These are phyloP conservation scores for Aulostomus chinensis DNA, from an alignment of 2,797 vertebrate species.

Conservation along the genomic window DNA sequence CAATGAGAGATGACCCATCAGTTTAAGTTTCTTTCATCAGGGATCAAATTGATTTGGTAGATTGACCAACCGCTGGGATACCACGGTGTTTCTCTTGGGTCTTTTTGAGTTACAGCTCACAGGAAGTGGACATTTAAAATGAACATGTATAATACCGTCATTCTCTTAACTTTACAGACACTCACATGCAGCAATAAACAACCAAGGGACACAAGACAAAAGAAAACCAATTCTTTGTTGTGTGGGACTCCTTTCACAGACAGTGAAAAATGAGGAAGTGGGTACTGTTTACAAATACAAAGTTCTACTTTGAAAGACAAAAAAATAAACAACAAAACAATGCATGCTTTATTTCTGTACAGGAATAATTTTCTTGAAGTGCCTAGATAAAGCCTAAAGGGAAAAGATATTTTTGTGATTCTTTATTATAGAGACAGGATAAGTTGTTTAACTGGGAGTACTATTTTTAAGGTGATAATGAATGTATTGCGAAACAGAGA, in stretches of 20 bases:
- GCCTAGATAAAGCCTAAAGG: constrained; percentile 88
- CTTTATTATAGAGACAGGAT: constrained; percentile 78
- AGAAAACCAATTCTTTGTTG: not conserved
- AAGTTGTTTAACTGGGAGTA: constrained; percentile 37
- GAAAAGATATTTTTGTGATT: constrained; percentile 80
- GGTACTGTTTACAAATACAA: constrained; percentile 88
- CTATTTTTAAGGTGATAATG: constrained; percentile 38
- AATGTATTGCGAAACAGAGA: constrained; percentile 53
- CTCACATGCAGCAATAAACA: not conserved
- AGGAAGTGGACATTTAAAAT: constrained; percentile 10
- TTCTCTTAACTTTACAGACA: constrained; percentile 9
- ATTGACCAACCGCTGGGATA: constrained; percentile 4
- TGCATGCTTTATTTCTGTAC: constrained; percentile 88
- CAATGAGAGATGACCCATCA: constrained; percentile 13
- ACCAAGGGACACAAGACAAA: not conserved
- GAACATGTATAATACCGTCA: constrained; percentile 16
- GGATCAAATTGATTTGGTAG: constrained; percentile 3
- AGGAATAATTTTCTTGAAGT: constrained; percentile 84
- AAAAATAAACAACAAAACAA: constrained; percentile 72
- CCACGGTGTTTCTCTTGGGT: not conserved
- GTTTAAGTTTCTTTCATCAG: constrained; percentile 7
- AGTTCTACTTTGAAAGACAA: constrained; percentile 81
- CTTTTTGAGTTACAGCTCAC: constrained; percentile 6
- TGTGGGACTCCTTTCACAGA: constrained; percentile 20
- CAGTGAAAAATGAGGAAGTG: constrained; percentile 68